These are phyloP conservation scores for Yasuhikotakia modesta DNA, from an alignment of 2,797 vertebrate genomes.

Conservation along the genomic window DNA sequence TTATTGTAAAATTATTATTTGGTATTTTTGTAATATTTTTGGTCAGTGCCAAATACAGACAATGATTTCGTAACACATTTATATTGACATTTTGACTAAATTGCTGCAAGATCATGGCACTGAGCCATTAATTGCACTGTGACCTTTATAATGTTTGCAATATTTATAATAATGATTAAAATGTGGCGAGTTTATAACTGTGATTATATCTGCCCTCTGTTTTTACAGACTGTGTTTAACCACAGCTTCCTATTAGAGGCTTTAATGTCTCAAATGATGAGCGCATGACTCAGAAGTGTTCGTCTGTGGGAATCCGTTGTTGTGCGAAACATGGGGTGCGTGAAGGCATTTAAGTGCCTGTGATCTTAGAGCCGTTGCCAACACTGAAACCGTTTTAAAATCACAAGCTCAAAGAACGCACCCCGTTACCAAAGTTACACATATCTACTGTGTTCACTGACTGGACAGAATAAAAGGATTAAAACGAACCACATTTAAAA, in stretches of 20 bases:
- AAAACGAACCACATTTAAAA: conserved; percentile 29
- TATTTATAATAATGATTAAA: neutral
- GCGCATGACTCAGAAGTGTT: neutral
- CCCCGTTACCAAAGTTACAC: conserved; percentile 48
- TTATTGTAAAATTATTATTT: too few relatives aligned
- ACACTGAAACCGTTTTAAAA: conserved; percentile 16
- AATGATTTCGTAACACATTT: too few relatives aligned
- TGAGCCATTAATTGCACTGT: neutral
- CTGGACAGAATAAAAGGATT: conserved; percentile 20
- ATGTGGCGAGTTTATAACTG: neutral
- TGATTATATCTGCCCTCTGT: neutral
- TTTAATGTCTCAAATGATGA: conserved; percentile 4
- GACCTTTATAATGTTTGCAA: neutral
- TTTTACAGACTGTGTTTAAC: conserved; percentile 13
- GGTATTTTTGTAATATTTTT: too few relatives aligned
- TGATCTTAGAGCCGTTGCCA: conserved; percentile 27
- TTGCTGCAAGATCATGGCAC: neutral
- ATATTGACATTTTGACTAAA: too few relatives aligned
- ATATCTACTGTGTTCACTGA: conserved; percentile 36
- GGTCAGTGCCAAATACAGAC: too few relatives aligned
- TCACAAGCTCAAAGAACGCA: neutral
- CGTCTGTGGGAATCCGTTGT: conserved; percentile 16
- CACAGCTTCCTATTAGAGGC: neutral
- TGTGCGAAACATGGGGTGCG: conserved; percentile 7
- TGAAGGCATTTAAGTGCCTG: conserved; percentile 6